A percentile compares a stretch with the other conserved stretches of the same genome.
phyloP scores from a whole-genome alignment of 92 coral and sea anemone species.

The Micromussa lordhowensis region DNA sequence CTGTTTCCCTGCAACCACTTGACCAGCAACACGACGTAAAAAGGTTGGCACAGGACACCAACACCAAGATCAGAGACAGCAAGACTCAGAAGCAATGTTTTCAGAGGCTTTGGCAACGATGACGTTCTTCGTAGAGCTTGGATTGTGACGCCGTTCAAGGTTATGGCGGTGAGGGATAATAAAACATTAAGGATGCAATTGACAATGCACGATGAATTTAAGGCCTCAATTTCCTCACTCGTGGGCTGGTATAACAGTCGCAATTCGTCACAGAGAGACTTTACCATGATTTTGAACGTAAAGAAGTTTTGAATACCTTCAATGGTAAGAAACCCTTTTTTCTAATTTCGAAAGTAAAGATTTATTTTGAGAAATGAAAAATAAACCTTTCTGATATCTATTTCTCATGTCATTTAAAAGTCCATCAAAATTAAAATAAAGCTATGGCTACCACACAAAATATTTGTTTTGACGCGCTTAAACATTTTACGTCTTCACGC shows the following conservation, averaged over 20 bases:
- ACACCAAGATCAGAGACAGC: slow-evolving; percentile 22
- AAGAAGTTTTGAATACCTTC: not conserved
- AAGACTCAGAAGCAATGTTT: slow-evolving; percentile 1
- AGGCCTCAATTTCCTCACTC: not conserved
- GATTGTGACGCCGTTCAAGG: not conserved
- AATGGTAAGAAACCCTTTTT: not conserved
- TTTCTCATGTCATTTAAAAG: not conserved
- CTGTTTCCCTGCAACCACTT: not conserved
- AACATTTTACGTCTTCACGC: not conserved
- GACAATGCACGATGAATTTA: not conserved
- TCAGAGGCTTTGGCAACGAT: not conserved
- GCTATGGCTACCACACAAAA: not conserved
- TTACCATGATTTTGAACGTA: not conserved
- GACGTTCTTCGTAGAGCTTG: slow-evolving; percentile 11
- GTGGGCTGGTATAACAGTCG: not conserved
- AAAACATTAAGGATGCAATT: not conserved
- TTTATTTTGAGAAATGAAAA: not conserved
- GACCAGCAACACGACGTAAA: not conserved
- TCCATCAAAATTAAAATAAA: not conserved
- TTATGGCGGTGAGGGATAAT: not conserved
- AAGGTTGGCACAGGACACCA: not conserved
- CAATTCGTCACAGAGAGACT: not conserved
- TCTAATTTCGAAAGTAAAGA: not conserved
- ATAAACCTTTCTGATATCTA: not conserved
- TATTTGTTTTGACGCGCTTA: not conserved